These are phyloP conservation scores for Rhodeus uyekii DNA, from an alignment of 2,797 vertebrate genomes.

Conservation along the genomic window DNA sequence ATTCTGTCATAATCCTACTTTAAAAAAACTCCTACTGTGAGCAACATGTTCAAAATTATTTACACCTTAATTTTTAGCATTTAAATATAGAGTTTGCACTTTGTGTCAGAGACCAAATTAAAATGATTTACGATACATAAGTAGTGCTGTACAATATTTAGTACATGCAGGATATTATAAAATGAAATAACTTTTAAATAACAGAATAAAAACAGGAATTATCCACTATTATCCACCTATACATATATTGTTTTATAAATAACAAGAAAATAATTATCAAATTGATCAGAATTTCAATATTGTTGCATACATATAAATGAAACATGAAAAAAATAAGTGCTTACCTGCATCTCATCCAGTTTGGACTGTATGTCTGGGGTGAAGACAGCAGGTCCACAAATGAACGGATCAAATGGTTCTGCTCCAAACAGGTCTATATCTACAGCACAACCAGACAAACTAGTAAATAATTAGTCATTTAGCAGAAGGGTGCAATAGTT, in stretches of 20 bases:
- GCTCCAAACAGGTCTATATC: slow-evolving; percentile 88
- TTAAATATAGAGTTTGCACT: background rate
- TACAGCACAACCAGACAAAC: slow-evolving; percentile 60
- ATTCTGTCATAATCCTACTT: slow-evolving; percentile 24
- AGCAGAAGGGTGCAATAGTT: background rate
- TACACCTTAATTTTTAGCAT: background rate
- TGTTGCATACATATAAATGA: background rate
- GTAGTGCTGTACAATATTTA: background rate
- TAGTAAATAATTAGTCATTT: background rate
- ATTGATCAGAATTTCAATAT: background rate
- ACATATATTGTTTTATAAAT: background rate
- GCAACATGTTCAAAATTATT: background rate
- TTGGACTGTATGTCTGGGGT: slow-evolving; percentile 88
- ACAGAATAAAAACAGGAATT: background rate
- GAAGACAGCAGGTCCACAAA: slow-evolving; percentile 82
- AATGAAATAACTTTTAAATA: background rate
- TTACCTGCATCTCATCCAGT: slow-evolving; percentile 90
- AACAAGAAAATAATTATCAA: background rate
- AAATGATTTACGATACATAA: background rate
- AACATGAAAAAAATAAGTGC: background rate
- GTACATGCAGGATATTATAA: background rate
- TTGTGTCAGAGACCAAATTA: background rate
- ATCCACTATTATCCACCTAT: background rate
- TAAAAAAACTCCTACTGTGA: slow-evolving; percentile 10
- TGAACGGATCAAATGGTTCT: slow-evolving; percentile 88